Evolutionary conservation across 2,113 vertebrate genomes (phyloP), one percentile per base, ranked within the genome.

Genomic region (Setophaga coronata): DNA sequence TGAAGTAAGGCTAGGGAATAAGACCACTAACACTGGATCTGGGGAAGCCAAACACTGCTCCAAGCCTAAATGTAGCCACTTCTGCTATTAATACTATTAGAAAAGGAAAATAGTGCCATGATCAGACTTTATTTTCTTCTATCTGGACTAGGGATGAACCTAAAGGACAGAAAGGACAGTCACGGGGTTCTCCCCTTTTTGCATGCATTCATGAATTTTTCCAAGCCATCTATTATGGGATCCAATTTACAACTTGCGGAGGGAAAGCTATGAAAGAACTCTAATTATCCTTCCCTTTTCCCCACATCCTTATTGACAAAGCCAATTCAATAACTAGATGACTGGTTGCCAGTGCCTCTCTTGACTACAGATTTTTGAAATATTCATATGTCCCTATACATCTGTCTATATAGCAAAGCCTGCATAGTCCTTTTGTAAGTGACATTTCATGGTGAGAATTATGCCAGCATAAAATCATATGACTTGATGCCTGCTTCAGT

Each of bases 321-420:
- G 94, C 79, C 94, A 83, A 95, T 95, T 96, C 93, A 96, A 91
- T 95, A 97, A 97, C 91, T 93, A 95, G 82, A 95, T 95, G 96
- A 95, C 93, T 95, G 94, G 91, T 96, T 97, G 96, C 96, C 96
- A 96, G 92, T 97, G 82, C 92, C 83, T 96, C 94, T 96, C 95
- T 96, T 94, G 85, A 97, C 93, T 96, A 91, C 94, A 97, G 96
- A 97, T 95, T 97, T 96, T 40, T 96, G 91, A 96, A 91, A 94
- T 96, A 92, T 95, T 95, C 96, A 97, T 96, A 95, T 95, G 94
- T 89, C 94, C 93, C 94, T 93, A 94, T 96, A 97, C 93, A 97
- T 94, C 89, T 96, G 96, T 92, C 93, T 95, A 93, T 96, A 95
- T 50, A 94, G 92, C 72, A 81, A 74, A 93, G 82, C 76, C 79